These are phyloP conservation scores for Chionomys nivalis DNA, from an alignment of 2,113 vertebrate species.

Conservation along the genomic window DNA sequence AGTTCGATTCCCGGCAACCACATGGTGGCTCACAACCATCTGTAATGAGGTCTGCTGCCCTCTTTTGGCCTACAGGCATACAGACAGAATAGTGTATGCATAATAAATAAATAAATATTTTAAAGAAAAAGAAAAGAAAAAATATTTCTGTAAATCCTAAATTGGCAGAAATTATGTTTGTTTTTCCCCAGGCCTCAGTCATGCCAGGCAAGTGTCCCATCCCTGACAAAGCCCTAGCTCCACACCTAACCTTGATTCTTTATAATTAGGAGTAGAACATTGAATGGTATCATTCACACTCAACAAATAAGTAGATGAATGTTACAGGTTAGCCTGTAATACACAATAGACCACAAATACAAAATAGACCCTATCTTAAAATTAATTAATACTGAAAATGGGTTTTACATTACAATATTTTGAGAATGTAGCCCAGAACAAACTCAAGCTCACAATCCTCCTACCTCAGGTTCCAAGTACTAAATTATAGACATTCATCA, in stretches of 20 bases:
- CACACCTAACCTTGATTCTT: background rate
- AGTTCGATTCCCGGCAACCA: too few relatives aligned
- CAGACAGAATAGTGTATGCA: too few relatives aligned
- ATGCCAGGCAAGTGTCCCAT: background rate
- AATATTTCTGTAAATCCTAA: constrained; percentile 55
- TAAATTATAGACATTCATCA: background rate
- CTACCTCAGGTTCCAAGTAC: background rate
- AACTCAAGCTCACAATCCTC: background rate
- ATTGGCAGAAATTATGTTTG: background rate
- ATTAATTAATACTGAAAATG: background rate
- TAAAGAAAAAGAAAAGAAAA: too few relatives aligned
- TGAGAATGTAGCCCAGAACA: background rate
- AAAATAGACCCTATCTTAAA: too few relatives aligned
- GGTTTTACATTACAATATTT: background rate
- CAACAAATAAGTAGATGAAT: constrained; percentile 44
- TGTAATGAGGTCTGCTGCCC: too few relatives aligned
- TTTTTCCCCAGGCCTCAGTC: background rate
- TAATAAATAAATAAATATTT: too few relatives aligned
- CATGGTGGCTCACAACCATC: too few relatives aligned
- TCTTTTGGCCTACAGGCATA: too few relatives aligned
- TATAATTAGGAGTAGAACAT: background rate
- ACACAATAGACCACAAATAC: too few relatives aligned
- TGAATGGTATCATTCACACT: background rate
- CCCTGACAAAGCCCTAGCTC: background rate
- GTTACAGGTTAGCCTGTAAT: too few relatives aligned